Conservation (phyloP, 53 echinoderm and acorn worm species). For the Luidia sarsii region DNA sequence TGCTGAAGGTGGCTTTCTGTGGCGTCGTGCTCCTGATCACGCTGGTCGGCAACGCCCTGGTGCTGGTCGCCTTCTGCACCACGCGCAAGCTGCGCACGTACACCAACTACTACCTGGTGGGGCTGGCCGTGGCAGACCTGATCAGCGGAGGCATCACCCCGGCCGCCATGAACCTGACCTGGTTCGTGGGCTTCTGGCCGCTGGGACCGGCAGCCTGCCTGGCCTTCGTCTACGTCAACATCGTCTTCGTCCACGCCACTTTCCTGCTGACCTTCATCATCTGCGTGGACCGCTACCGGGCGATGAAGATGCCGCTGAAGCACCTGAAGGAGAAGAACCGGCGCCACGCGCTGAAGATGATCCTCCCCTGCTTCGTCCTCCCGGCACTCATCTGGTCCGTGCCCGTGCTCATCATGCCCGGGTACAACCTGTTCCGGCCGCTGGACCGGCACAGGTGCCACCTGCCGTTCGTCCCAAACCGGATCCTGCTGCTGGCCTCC, state of each 20-base stretch:
- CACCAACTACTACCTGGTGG: conserved; percentile 73
- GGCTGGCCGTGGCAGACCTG: conserved; percentile 63
- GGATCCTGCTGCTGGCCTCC: conserved; percentile 31
- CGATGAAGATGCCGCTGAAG: conserved; percentile 41
- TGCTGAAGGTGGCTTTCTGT: conserved; percentile 13
- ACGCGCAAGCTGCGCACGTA: conserved; percentile 60
- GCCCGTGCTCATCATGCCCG: conserved; percentile 17
- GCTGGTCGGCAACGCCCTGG: conserved; percentile 56
- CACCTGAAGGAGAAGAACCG: conserved; percentile 58
- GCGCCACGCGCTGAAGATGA: conserved; percentile 38
- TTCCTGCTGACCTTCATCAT: conserved; percentile 65
- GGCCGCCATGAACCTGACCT: conserved; percentile 47
- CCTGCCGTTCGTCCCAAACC: conserved; percentile 33
- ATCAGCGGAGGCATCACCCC: conserved; percentile 53
- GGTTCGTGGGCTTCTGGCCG: conserved; percentile 70
- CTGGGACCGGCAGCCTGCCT: conserved; percentile 53
- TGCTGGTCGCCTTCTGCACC: conserved; percentile 55
- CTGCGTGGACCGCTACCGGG: conserved; percentile 64
- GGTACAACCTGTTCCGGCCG: background rate
- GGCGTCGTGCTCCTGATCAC: conserved; percentile 49
- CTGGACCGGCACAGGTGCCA: background rate
- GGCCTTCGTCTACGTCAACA: conserved; percentile 57
- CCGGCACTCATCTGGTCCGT: conserved; percentile 53
- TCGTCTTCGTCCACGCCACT: conserved; percentile 62
- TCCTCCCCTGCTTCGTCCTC: conserved; percentile 42